phyloP scores from a whole-genome alignment of 2,888 invertebrate genomes.

The Macrophya annulata region DNA sequence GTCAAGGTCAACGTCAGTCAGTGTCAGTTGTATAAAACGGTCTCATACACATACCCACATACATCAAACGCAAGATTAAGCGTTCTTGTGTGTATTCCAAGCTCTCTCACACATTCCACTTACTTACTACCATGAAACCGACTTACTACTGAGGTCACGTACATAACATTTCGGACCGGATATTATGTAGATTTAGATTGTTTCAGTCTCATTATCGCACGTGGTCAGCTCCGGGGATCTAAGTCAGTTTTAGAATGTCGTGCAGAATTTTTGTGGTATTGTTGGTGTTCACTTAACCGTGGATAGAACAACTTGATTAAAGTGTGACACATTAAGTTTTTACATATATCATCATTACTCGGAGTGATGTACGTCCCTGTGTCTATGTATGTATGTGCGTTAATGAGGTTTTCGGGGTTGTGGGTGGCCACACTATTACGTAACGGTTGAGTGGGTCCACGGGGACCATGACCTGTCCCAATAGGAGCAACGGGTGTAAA shows the following conservation, averaged over 20 bases:
- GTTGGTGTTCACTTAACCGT: neutral
- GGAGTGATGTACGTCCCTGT: neutral
- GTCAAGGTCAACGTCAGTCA: conserved; percentile 74
- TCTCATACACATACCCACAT: neutral
- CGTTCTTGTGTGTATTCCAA: neutral
- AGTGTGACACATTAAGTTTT: neutral
- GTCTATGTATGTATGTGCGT: neutral
- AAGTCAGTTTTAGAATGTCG: neutral
- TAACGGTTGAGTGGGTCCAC: conserved; percentile 22
- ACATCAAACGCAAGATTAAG: neutral
- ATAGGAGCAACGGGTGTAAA: conserved; percentile 74
- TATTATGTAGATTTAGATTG: neutral
- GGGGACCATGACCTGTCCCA: conserved; percentile 75
- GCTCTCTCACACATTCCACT: too few relatives aligned
- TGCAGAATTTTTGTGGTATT: neutral
- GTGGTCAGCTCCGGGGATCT: neutral
- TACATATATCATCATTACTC: neutral
- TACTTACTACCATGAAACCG: too few relatives aligned
- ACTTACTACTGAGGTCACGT: too few relatives aligned
- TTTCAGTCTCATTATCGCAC: neutral
- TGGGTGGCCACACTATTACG: conserved; percentile 16
- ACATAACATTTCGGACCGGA: neutral
- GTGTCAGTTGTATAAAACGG: neutral
- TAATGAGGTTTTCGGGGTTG: neutral
- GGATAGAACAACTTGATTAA: neutral